Base-by-base conservation (phyloP, 2,888 invertebrate species). In the Crepidodera aurea region DNA sequence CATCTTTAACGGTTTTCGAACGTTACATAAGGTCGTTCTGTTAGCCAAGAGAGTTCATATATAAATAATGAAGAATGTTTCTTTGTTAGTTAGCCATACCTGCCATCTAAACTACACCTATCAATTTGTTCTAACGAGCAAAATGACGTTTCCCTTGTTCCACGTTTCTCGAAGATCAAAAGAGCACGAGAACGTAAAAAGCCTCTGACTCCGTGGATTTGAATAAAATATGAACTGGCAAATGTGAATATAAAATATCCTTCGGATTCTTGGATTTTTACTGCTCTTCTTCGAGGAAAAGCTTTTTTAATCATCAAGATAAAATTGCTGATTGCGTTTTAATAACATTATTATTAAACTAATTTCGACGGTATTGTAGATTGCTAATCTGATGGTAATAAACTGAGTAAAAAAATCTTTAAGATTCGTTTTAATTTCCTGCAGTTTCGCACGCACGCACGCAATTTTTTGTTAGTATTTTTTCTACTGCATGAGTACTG, bases 111-210 rank as follows among this genome's bases (percentile, higher is more conserved):
- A 53, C 48, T 58, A 46, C 44, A 58, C 63, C 60, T 60, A 66
- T 66, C 66, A 63, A 65, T 66, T 63, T 59, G 57, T 57, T 57
- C 58, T 66, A 66, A 66, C 66, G 60, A 66, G 66, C 60, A 51
- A 66, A 58, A 63, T 63, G 62, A 65, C 58, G 60, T 65, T n/a
- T 57, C 62, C 62, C 50, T 57, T 32, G 56, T 62, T 51, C 51
- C 40, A 29, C 29, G 56, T 62, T 51, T 40, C 40, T 16, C 29
- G 22, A 51, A 62, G 57, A 58, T 62, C 53, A 62, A 62, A 62
- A 62, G 62, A 58, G 48, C 48, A 53, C 29, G 40, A 29, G 58
- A 58, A 46, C 39, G 53, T 37, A 22, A 53, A 58, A 59, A 59
- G 44, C 15, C 40, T 22, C 51, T 42, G 51, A 42, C 60, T 39